Base-by-base conservation (phyloP, 2,888 invertebrate genomes). In the Tridacna gigas region DNA sequence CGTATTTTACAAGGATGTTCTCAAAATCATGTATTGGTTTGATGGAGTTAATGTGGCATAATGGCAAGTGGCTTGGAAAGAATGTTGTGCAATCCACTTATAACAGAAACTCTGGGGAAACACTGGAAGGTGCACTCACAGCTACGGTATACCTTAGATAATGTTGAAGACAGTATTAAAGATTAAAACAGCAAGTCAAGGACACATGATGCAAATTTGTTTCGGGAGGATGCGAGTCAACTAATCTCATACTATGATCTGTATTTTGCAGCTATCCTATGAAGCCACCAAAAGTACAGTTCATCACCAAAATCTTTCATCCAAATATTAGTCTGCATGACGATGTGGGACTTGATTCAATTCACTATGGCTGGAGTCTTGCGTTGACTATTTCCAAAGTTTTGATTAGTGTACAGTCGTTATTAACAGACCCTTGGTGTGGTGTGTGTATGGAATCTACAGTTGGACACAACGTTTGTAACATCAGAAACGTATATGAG, bases 331-430 rank as follows among this genome's bases (percentile, higher is more conserved):
- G 98, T 4, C 96, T 98, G 0, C 98, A 99, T 95, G 98, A 98
- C 3, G 98, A 98, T 95, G 98, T 99, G 74, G 98, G 99, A 82
- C 97, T 99, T 88, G 98, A 99, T 95, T 98, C 98, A 15, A 98
- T 99, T 90, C 97, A 98, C 92, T 97, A 98, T 95, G 98, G 98
- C 95, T 99, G 98, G 98, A 98, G 98, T n/a, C 95, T 98, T 84
- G 98, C 98, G 0, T 95, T 98, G 87, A 98, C 98, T 65, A 97
- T 98, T 93, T 97, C 97, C 89, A 98, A 95, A 92, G 94, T 95
- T 37, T 90, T 95, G 20, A 94, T 95, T 47, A 94, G 94, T 79
- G 94, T 95, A 37, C 95, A 95, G 91, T 94, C 94, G 0, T 88
- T 95, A 79, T 90, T 95, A 26, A 95, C 95, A 1, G 98, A 98